A percentile compares a stretch with the other conserved stretches of the same genome.
Evolutionary conservation across 2,888 invertebrate species (phyloP).

Genomic region (Melolontha melolontha): DNA sequence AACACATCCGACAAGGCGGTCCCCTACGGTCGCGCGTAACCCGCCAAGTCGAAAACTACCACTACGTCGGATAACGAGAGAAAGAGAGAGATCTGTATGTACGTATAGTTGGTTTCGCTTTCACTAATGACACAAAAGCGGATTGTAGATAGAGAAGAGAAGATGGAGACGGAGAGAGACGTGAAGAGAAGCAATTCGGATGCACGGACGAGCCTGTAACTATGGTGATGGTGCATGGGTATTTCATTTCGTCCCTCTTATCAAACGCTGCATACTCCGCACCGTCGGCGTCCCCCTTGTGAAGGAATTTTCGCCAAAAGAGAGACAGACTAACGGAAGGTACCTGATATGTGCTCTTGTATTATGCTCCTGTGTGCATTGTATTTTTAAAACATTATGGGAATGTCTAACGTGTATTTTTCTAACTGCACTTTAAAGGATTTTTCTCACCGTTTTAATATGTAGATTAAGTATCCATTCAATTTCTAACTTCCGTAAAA

Average conservation of each 20-base stretch:
- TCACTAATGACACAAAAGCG: constrained; percentile 27
- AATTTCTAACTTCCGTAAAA: too few relatives aligned
- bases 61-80: constrained; percentile 16
- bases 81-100: too few relatives aligned
- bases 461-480: too few relatives aligned
- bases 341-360: too few relatives aligned
- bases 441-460: too few relatives aligned
- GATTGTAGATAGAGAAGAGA: constrained; percentile 45
- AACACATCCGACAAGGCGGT: constrained; percentile 37
- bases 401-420: too few relatives aligned
- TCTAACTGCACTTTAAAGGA: too few relatives aligned
- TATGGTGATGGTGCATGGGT: constrained; percentile 46
- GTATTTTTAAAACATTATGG: too few relatives aligned
- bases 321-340: neutral
- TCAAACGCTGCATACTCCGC: constrained; percentile 28
- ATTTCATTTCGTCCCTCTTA: constrained; percentile 41
- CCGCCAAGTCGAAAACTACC: constrained; percentile 17
- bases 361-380: too few relatives aligned
- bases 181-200: constrained; percentile 44
- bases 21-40: constrained; percentile 28
- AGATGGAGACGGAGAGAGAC: constrained; percentile 37
- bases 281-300: constrained; percentile 10
- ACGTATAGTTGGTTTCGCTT: constrained; percentile 43
- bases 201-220: constrained; percentile 46
- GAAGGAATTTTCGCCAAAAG: constrained; percentile 27